Conservation (phyloP, 2,113 vertebrate species). For the Corythoichthys haematopterus region DNA sequence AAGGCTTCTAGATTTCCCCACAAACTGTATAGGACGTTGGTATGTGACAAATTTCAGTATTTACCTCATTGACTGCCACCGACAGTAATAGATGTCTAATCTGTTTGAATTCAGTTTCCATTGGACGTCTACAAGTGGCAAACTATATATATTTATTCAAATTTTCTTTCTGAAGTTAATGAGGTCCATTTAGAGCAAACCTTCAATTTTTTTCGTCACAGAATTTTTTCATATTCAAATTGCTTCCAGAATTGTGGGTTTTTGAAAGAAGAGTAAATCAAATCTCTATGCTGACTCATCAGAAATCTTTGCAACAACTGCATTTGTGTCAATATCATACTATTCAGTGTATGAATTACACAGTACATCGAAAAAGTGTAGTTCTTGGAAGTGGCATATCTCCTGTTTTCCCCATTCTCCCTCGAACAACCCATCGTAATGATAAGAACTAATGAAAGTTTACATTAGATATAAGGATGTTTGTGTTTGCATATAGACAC, state of each 20-base stretch:
- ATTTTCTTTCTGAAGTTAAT: no score
- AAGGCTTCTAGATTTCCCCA: not conserved
- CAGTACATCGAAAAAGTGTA: not conserved
- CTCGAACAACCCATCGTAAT: not conserved
- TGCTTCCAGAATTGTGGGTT: conserved; percentile 1
- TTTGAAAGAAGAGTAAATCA: not conserved
- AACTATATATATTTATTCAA: no score
- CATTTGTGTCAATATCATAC: not conserved
- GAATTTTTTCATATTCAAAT: not conserved
- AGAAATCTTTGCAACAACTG: not conserved
- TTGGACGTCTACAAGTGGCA: no score
- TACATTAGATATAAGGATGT: conserved; percentile 51
- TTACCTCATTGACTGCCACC: no score
- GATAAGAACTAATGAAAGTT: conserved; percentile 27
- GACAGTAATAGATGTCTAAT: no score
- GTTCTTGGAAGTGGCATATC: not conserved
- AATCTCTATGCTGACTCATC: not conserved
- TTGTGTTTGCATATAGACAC: conserved; percentile 51
- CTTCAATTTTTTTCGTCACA: not conserved
- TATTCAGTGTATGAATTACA: not conserved
- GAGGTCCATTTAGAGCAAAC: not conserved
- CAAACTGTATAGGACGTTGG: not conserved
- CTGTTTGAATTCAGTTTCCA: no score
- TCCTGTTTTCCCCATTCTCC: not conserved
- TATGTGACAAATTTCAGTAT: no score